These are phyloP conservation scores for Acleris laterana DNA, from an alignment of 2,888 invertebrate species.

Conservation along the genomic window DNA sequence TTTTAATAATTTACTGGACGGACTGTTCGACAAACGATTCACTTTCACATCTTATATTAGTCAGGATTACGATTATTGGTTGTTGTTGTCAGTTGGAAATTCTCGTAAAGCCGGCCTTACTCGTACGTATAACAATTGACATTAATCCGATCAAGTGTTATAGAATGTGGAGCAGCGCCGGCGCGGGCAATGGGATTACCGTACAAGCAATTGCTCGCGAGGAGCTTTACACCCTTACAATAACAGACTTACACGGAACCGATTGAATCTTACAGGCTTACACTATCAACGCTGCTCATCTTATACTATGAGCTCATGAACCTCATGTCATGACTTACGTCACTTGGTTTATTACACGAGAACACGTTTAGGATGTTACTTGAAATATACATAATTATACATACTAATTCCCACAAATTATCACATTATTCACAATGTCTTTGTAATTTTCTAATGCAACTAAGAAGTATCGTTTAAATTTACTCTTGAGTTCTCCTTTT, in stretches of 20 bases:
- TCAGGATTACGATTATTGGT: background rate
- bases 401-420: too few species aligned
- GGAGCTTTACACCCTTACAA: conserved; percentile 52
- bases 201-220: conserved; percentile 54
- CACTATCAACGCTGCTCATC: conserved; percentile 25
- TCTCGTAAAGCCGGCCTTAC: conserved; percentile 8
- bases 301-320: conserved; percentile 3
- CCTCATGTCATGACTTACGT: background rate
- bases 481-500: too few species aligned
- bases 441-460: too few species aligned
- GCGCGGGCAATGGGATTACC: conserved; percentile 68
- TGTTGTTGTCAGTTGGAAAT: conserved; percentile 21
- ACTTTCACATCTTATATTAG: conserved; percentile 4
- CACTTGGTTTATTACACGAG: background rate
- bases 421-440: too few species aligned
- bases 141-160: conserved; percentile 65
- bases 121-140: conserved; percentile 42
- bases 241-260: conserved; percentile 40
- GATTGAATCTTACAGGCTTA: conserved; percentile 33
- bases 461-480: too few species aligned
- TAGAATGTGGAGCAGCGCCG: conserved; percentile 50
- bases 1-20: too few species aligned
- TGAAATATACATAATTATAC: too few species aligned
- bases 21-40: too few species aligned
- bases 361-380: background rate